phyloP scores from a whole-genome alignment of 1,140 invertebrate species.

The Agrypnia vestita region DNA sequence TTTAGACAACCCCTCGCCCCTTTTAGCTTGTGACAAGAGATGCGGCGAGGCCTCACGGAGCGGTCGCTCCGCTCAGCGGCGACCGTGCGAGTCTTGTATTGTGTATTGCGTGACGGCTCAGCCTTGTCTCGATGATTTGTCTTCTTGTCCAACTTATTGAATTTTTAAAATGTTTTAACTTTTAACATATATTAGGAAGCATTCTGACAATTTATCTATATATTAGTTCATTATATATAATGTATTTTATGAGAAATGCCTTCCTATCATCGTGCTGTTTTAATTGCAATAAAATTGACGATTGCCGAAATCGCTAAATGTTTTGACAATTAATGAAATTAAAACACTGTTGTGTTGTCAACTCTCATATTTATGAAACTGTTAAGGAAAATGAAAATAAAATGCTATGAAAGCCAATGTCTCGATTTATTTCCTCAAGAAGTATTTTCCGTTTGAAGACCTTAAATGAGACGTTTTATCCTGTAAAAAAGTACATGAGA shows the following conservation, averaged over 20 bases:
- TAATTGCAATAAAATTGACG: constrained; percentile 61
- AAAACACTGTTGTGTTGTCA: constrained; percentile 72
- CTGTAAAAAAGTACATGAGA: too few relatives aligned
- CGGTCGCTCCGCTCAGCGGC: neutral
- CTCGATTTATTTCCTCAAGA: neutral
- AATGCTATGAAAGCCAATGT: constrained; percentile 56
- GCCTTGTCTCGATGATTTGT: constrained; percentile 54
- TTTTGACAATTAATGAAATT: constrained; percentile 61
- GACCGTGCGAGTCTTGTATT: neutral
- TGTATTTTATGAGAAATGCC: constrained; percentile 56
- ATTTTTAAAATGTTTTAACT: constrained; percentile 61
- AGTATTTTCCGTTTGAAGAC: too few relatives aligned
- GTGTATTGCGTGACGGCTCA: constrained; percentile 14
- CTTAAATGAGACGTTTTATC: neutral
- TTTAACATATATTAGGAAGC: constrained; percentile 61
- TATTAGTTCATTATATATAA: constrained; percentile 58
- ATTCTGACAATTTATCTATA: constrained; percentile 60
- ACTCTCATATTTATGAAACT: constrained; percentile 76
- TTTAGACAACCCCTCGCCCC: constrained; percentile 55
- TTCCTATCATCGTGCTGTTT: constrained; percentile 59
- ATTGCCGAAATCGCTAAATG: constrained; percentile 59
- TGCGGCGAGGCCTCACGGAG: constrained; percentile 39
- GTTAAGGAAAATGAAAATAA: constrained; percentile 63
- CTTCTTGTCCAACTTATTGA: constrained; percentile 51
- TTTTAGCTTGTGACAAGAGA: constrained; percentile 60